Conservation (phyloP, 2,888 invertebrate species). For the Fragum whitleyi region DNA sequence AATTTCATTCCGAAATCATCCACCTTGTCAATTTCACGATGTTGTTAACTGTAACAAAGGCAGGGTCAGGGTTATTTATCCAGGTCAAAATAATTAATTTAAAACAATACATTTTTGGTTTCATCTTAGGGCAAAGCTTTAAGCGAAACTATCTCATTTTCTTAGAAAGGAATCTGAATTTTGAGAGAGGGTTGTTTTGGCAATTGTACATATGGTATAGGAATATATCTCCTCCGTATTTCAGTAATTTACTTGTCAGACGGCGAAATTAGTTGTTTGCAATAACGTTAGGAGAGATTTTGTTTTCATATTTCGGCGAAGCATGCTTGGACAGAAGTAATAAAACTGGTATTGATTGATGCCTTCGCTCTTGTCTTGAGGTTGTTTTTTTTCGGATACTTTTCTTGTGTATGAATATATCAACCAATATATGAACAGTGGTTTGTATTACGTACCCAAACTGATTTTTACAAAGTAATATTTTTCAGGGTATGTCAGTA, state of each 20-base stretch:
- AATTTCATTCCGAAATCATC: no score
- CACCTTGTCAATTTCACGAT: no score
- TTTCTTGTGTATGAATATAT: not conserved
- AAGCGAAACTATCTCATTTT: not conserved
- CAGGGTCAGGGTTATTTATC: no score
- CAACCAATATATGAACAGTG: no score
- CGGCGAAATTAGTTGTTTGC: constrained; percentile 24
- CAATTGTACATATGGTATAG: not conserved
- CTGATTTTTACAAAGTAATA: no score
- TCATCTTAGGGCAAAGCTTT: no score
- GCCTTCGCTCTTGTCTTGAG: not conserved
- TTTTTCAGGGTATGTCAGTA: no score
- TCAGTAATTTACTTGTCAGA: constrained; percentile 25
- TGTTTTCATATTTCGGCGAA: constrained; percentile 25
- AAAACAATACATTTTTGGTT: no score
- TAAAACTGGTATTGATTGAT: constrained; percentile 24
- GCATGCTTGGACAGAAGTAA: constrained; percentile 27
- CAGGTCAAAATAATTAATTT: no score
- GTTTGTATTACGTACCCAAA: no score
- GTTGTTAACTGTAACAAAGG: no score
- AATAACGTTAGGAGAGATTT: constrained; percentile 20
- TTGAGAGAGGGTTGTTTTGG: not conserved
- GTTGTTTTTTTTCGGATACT: not conserved
- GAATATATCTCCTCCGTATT: not conserved
- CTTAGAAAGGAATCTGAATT: not conserved